Evolutionary conservation across 2,113 vertebrate genomes (phyloP), one percentile per base, ranked within the genome.

Genomic region (Thinocorus orbignyianus): DNA sequence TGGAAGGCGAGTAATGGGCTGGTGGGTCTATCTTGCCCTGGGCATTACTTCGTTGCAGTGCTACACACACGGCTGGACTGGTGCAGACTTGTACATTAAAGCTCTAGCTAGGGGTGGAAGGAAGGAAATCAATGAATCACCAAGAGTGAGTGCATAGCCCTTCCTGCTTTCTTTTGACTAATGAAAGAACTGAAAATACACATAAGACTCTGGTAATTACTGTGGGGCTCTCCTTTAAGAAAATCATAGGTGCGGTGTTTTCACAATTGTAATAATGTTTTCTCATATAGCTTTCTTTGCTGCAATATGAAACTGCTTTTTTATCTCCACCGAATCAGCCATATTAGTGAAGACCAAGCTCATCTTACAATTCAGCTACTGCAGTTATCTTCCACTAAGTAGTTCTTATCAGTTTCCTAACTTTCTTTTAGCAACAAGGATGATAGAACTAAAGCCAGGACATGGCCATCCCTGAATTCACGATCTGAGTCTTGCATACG

Each of bases 111-210:
- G 46, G 48, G 44, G 90, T 93, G 69, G 62, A 84, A 95, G 90
- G 88, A 95, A 95, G 93, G 91, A 97, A 96, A 86, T 86, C 68
- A 78, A 24, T 97, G 88, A 97, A 89, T 96, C 92, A 92, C 61
- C 66, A 86, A 78, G 90, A 84, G 68, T 85, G 73, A 57, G 58
- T 4, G 10, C 64, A 89, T 85, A 88, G 91, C 89, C 88, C 95
- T 95, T 96, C 94, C 95, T 95, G 85, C 87, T 94, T 93, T 78
- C 83, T 94, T 90, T 86, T 71, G 52, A 65, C 61, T 74, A 68
- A 74, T 5, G 16, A 80, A 46, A 89, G 52, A 72, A 60, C 68
- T 88, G 57, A 90, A 96, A 96, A 78, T 33, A 58, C 52, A 19
- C 10, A 2, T 74, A 85, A 91, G 20, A 10, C 41, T 28, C 37